Percentiles rank a stretch among this genome's conserved stretches.
phyloP scores from a whole-genome alignment of 2,888 invertebrate genomes.

The Cantharis lateralis region DNA sequence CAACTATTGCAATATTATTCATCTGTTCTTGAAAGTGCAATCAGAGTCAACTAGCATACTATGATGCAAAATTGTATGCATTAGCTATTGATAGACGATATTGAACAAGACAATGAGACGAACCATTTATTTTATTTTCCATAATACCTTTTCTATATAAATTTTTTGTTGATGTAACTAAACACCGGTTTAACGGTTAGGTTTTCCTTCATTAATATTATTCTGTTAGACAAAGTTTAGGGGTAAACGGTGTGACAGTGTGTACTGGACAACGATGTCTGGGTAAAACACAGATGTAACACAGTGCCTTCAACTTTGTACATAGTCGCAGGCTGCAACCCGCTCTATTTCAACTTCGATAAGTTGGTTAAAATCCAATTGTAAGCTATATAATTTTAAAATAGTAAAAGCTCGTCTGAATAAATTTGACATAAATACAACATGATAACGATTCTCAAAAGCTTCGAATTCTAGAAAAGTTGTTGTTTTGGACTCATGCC shows the following conservation, averaged over 20 bases:
- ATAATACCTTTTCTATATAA: not conserved
- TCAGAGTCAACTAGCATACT: not conserved
- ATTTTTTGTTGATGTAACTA: not conserved
- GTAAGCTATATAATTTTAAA: constrained; percentile 10
- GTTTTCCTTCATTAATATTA: not conserved
- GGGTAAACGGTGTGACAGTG: not conserved
- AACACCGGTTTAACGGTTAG: not conserved
- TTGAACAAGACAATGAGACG: not conserved
- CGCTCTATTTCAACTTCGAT: constrained; percentile 11
- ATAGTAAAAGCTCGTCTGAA: constrained; percentile 18
- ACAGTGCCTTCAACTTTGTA: not conserved
- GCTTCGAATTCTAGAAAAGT: constrained; percentile 25
- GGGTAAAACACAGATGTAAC: constrained; percentile 23
- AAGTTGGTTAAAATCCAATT: constrained; percentile 20
- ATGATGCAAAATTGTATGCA: not conserved
- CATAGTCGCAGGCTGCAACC: not conserved
- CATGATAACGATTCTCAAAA: constrained; percentile 24
- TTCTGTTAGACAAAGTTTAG: not conserved
- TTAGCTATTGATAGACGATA: not conserved
- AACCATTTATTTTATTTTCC: not conserved
- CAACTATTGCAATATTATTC: not conserved
- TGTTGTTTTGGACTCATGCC: constrained; percentile 25
- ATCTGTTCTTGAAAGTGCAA: not conserved
- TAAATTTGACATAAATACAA: constrained; percentile 26
- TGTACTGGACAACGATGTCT: constrained; percentile 6